Conservation (phyloP, 1,140 invertebrate species). For the Bombus consobrinus region DNA sequence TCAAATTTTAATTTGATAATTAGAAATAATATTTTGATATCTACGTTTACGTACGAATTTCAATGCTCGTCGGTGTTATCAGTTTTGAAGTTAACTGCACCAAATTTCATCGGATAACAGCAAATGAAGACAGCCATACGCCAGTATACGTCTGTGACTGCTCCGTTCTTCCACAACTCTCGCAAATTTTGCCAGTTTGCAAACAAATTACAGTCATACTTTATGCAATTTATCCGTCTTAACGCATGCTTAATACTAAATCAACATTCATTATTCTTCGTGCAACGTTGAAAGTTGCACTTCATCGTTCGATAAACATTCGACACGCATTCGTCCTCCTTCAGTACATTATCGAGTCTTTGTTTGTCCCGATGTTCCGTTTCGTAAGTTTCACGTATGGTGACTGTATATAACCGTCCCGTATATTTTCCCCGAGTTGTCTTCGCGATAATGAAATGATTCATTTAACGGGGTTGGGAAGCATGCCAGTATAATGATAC, state of each 20-base stretch:
- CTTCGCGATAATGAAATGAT: constrained; percentile 57
- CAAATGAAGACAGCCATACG: background rate
- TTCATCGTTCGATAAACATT: background rate
- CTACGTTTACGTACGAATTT: background rate
- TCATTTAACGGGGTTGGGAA: constrained; percentile 46
- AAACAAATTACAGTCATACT: background rate
- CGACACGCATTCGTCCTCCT: background rate
- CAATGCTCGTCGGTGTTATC: no score
- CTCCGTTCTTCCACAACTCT: background rate
- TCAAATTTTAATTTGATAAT: no score
- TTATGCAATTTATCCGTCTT: background rate
- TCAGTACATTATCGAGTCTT: constrained; percentile 12
- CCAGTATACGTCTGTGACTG: background rate
- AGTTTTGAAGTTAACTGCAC: no score
- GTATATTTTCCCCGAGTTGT: constrained; percentile 20
- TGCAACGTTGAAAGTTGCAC: background rate
- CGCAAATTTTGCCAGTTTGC: background rate
- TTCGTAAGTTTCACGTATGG: constrained; percentile 34
- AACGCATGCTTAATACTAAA: background rate
- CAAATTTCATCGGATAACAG: background rate
- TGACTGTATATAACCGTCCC: constrained; percentile 1
- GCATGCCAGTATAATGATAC: constrained; percentile 39
- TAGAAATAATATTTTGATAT: no score
- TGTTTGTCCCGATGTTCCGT: constrained; percentile 16
- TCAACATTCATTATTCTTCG: constrained; percentile 7